phyloP scores from a whole-genome alignment of 2,797 vertebrate genomes.

The Poecilia velifera region DNA sequence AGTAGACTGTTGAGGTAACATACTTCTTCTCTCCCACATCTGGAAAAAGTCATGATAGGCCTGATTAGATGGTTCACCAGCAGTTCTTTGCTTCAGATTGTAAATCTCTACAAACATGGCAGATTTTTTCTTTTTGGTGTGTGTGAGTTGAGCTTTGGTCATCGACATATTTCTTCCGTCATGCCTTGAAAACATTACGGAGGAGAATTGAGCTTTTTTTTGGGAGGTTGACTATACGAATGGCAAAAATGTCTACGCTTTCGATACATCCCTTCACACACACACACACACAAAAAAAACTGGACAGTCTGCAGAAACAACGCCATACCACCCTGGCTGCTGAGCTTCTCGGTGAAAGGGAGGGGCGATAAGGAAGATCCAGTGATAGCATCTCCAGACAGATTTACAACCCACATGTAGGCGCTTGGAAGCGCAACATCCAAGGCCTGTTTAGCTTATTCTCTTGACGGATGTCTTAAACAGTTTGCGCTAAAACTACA shows the following conservation, averaged over 20 bases:
- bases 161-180: constrained; percentile 28
- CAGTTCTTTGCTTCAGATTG: constrained; percentile 11
- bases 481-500: not conserved
- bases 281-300: not conserved
- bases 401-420: constrained; percentile 13
- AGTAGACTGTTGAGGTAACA: not conserved
- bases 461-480: constrained; percentile 29
- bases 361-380: constrained; percentile 20
- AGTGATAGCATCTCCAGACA: constrained; percentile 13
- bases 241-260: not conserved
- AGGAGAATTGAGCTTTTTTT: constrained; percentile 18
- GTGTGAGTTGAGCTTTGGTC: constrained; percentile 28
- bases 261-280: not conserved
- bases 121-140: constrained; percentile 17
- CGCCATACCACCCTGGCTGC: not conserved
- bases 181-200: constrained; percentile 22
- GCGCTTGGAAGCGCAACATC: constrained; percentile 18
- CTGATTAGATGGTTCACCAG: constrained; percentile 8
- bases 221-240: constrained; percentile 13
- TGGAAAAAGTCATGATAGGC: constrained; percentile 12
- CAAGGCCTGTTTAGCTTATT: constrained; percentile 18
- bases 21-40: not conserved
- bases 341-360: constrained; percentile 9
- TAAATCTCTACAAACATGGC: constrained; percentile 35
- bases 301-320: constrained; percentile 7